phyloP scores from a whole-genome alignment of 1,140 invertebrate species.

The Cherax destructor region DNA sequence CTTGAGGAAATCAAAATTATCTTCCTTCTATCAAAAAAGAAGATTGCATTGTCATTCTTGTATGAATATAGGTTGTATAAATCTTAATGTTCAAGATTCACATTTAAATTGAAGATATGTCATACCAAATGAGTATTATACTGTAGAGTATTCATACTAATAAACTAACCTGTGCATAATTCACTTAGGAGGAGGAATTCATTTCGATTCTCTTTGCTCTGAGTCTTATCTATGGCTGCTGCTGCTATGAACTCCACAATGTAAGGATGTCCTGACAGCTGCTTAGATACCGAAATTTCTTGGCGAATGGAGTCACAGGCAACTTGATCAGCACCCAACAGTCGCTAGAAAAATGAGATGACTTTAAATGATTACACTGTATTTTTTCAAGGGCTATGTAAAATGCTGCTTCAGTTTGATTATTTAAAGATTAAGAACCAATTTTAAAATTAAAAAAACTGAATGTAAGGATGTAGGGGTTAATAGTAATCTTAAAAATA shows the following conservation, averaged over 20 bases:
- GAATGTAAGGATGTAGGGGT: no score
- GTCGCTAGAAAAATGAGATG: constrained; percentile 71
- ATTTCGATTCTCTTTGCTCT: constrained; percentile 76
- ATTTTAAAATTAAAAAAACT: no score
- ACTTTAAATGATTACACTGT: no score
- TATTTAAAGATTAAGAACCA: neutral
- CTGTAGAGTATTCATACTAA: no score
- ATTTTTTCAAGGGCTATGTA: neutral
- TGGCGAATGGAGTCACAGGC: constrained; percentile 77
- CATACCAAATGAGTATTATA: no score
- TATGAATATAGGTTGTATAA: no score
- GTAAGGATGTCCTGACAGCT: constrained; percentile 78
- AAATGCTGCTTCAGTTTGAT: neutral
- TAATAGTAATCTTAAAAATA: no score
- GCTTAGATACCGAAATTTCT: constrained; percentile 79
- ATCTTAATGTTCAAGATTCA: no score
- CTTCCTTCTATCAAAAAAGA: no score
- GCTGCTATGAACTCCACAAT: constrained; percentile 78
- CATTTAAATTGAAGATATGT: no score
- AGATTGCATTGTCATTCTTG: no score
- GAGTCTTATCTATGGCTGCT: constrained; percentile 76
- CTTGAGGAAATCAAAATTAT: no score
- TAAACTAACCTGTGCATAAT: constrained; percentile 77
- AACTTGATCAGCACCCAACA: constrained; percentile 78
- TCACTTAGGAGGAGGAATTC: constrained; percentile 79